Percentiles rank a stretch among this genome's conserved stretches.
Evolutionary conservation across 2,113 vertebrate species (phyloP).

Genomic region (Lynx canadensis): DNA sequence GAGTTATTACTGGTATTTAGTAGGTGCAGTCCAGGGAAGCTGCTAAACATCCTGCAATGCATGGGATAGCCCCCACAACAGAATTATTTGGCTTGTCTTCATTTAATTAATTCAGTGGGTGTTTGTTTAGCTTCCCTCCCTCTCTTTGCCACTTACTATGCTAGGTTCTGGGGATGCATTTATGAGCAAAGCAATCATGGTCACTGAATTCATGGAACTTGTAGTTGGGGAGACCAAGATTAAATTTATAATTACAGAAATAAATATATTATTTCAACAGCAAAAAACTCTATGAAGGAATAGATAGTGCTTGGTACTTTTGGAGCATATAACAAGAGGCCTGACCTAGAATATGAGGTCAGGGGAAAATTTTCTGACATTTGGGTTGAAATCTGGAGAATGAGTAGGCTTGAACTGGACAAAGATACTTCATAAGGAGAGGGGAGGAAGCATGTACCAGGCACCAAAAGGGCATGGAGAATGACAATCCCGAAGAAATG

Average conservation of each 20-base stretch:
- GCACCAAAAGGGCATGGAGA: neutral
- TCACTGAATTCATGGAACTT: conserved; percentile 15
- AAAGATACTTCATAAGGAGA: neutral
- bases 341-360: neutral
- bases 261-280: neutral
- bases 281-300: neutral
- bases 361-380: neutral
- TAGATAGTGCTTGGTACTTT: neutral
- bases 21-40: neutral
- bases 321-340: no score
- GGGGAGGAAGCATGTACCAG: neutral
- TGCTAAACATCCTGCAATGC: neutral
- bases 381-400: neutral
- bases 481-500: neutral
- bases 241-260: neutral
- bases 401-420: neutral
- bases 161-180: neutral
- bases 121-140: neutral
- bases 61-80: neutral
- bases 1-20: neutral
- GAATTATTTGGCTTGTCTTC: neutral
- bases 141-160: neutral
- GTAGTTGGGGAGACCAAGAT: neutral
- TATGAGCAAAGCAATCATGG: neutral
- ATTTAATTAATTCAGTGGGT: neutral